Percentiles rank a stretch among this genome's conserved stretches.
Evolutionary conservation across 2,888 invertebrate species (phyloP).

Genomic region (Lycaena phlaeas): DNA sequence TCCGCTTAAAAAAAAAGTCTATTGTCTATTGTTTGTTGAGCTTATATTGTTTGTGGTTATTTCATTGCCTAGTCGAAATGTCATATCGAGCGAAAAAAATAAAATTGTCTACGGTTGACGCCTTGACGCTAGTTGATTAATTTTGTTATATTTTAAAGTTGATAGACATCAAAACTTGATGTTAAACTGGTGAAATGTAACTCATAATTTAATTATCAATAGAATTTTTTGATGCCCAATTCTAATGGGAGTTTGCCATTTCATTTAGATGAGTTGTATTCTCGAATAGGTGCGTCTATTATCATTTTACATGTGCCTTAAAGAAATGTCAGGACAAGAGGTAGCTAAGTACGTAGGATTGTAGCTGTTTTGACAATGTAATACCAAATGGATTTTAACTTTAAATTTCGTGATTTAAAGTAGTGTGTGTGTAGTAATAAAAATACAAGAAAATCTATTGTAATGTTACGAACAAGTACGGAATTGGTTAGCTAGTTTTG

Average conservation of each 20-base stretch:
- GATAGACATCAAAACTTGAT: constrained; percentile 24
- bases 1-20: too few relatives aligned
- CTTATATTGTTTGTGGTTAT: not conserved
- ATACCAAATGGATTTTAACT: constrained; percentile 29
- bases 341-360: constrained; percentile 36
- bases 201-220: constrained; percentile 21
- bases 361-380: constrained; percentile 50
- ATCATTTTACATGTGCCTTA: constrained; percentile 60
- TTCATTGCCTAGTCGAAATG: not conserved
- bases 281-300: constrained; percentile 42
- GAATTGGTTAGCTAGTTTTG: constrained; percentile 45
- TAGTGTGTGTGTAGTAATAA: constrained; percentile 25
- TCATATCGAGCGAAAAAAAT: constrained; percentile 16
- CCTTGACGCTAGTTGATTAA: constrained; percentile 51
- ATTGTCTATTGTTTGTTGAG: not conserved
- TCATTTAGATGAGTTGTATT: constrained; percentile 22
- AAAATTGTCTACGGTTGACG: constrained; percentile 58
- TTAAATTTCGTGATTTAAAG: constrained; percentile 23
- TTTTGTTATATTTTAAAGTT: constrained; percentile 33
- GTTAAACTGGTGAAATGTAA: constrained; percentile 25
- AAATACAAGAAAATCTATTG: constrained; percentile 33
- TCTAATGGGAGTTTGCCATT: constrained; percentile 22
- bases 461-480: constrained; percentile 55
- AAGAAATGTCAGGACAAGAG: constrained; percentile 54
- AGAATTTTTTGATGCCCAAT: constrained; percentile 35